Evolutionary conservation across 2,797 vertebrate genomes (phyloP).

Genomic region (Cynopterus sphinx): DNA sequence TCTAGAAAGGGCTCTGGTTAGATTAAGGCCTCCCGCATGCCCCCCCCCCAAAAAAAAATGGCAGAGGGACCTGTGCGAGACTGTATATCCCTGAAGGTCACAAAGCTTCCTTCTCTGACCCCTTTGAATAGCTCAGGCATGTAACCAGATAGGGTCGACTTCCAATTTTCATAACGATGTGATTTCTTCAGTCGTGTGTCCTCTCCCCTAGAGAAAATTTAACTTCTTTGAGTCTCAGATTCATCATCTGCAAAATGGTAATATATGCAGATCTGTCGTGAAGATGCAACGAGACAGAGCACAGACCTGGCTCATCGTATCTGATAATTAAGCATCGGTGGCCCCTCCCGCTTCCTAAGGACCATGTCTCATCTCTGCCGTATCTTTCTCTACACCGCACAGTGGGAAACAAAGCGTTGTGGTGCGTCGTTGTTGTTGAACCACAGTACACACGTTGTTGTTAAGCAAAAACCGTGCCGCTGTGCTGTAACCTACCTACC

Average conservation of each 20-base stretch:
- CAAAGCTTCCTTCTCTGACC: not conserved
- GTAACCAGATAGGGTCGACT: not conserved
- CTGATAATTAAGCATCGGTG: not conserved
- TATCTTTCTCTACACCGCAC: not conserved
- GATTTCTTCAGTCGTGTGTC: not conserved
- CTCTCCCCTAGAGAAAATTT: not conserved
- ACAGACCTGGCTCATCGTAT: not conserved
- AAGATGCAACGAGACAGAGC: not conserved
- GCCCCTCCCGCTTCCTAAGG: not conserved
- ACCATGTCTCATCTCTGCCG: not conserved
- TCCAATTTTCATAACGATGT: not conserved
- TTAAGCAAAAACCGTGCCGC: not conserved
- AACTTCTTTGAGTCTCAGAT: not conserved
- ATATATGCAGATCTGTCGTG: not conserved
- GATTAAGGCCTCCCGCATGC: not conserved
- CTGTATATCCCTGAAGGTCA: not conserved
- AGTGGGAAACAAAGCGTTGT: not conserved
- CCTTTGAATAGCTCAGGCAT: not conserved
- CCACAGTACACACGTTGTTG: no score
- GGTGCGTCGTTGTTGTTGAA: not conserved
- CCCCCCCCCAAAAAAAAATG: not conserved
- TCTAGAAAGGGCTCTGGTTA: not conserved
- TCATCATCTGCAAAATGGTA: not conserved
- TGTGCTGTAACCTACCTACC: not conserved
- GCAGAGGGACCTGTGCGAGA: not conserved